phyloP scores from a whole-genome alignment of 2,888 invertebrate genomes.

The Drosophila fungiperda region DNA sequence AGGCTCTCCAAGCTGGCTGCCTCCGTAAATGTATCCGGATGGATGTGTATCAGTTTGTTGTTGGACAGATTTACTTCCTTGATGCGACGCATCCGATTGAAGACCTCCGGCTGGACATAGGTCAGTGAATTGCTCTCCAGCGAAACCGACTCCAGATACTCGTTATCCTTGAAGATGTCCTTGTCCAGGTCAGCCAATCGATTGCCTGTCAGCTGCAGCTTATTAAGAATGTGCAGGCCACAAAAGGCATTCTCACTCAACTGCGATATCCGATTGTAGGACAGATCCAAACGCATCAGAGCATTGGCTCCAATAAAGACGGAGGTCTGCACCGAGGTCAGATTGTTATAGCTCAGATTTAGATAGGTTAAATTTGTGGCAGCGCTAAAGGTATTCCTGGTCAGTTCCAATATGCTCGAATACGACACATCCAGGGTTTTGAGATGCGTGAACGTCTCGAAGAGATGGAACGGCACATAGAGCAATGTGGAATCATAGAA shows the following conservation, averaged over 20 bases:
- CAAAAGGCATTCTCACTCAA: conserved; percentile 82
- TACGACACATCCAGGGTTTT: conserved; percentile 83
- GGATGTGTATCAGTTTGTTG: conserved; percentile 76
- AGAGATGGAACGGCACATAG: conserved; percentile 83
- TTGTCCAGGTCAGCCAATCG: conserved; percentile 71
- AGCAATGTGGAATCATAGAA: conserved; percentile 84
- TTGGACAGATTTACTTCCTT: conserved; percentile 82
- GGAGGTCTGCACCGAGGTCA: conserved; percentile 82
- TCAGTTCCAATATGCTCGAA: conserved; percentile 83
- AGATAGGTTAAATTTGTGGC: conserved; percentile 81
- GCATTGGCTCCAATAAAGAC: conserved; percentile 83
- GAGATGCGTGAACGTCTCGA: conserved; percentile 80
- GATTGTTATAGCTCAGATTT: conserved; percentile 82
- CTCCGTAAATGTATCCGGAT: conserved; percentile 81
- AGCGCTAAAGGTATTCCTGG: conserved; percentile 82
- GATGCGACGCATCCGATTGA: conserved; percentile 80
- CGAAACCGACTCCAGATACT: conserved; percentile 77
- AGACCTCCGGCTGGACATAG: conserved; percentile 80
- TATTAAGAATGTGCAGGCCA: conserved; percentile 80
- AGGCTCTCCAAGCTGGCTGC: conserved; percentile 80
- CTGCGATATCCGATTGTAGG: conserved; percentile 76
- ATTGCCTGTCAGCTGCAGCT: conserved; percentile 81
- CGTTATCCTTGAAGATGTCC: conserved; percentile 82
- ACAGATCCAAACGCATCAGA: conserved; percentile 82
- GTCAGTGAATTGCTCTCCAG: conserved; percentile 82